Evolutionary conservation across 2,888 invertebrate genomes (phyloP), one percentile per base, ranked within the genome.

Genomic region (Zaprionus bogoriensis): DNA sequence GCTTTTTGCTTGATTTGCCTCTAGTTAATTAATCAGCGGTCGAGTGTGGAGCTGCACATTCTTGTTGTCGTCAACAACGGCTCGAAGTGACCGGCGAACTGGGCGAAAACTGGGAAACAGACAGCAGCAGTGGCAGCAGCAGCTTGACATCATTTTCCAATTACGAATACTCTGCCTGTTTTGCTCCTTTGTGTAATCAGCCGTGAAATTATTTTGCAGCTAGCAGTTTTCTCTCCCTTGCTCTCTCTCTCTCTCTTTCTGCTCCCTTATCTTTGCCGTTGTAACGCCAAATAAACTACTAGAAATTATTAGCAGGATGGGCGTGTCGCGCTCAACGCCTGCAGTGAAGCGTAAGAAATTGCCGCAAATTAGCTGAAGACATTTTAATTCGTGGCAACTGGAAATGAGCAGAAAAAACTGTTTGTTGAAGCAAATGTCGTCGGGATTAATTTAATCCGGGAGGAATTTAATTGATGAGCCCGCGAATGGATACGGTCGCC

Each of bases 21-120:
- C 73, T 55, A 75, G 70, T 85, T 82, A 81, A 80, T 81, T 80
- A 80, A 80, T 81, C 85, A 85, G 82, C 85, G 75, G 75, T 73
- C 75, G 72, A 81, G 80, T 78, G 75, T 70, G 62, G 50, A 67
- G 50, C 54, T n/a, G 25, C n/a, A 48, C 30, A 47, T 39, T 58
- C 57, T 39, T 41, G 25, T 27, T 25, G 46, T 42, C 46, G 23
- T 30, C 46, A 38, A 28, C 54, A 55, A 67, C 58, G 42, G 55
- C 54, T 27, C 14, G 30, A 12, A 10, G 4, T 6, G n/a, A n/a
- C n/a, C n/a, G n/a, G n/a, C 4, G 44, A n/a, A 10, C 14, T 4
- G 4, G 10, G 14, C 17, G 9, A 27, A 27, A 19, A 27, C 12
- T 7, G 12, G 10, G 23, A 45, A 44, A 19, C 17, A 45, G 51